A percentile compares a stretch with the other conserved stretches of the same genome.
phyloP scores from a whole-genome alignment of 2,888 invertebrate species.

The Eledone cirrhosa region DNA sequence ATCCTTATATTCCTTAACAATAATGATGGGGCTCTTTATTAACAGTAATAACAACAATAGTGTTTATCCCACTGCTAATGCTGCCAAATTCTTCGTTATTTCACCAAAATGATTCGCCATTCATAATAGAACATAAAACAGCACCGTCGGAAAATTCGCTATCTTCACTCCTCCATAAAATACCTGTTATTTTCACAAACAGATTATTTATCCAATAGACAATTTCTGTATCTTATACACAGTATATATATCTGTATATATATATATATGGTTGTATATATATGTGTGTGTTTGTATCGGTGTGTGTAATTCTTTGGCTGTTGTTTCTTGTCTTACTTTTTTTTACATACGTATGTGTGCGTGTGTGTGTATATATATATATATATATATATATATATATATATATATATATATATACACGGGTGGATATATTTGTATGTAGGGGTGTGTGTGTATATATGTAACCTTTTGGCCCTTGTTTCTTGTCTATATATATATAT shows the following conservation, averaged over 20 bases:
- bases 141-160: slow-evolving; percentile 21
- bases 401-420: slow-evolving; percentile 27
- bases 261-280: too few relatives aligned
- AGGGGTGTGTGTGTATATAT: neutral
- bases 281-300: too few relatives aligned
- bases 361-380: slow-evolving; percentile 24
- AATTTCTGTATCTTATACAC: too few relatives aligned
- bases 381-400: slow-evolving; percentile 28
- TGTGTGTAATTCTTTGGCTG: neutral
- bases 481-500: neutral
- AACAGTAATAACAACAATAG: too few relatives aligned
- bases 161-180: slow-evolving; percentile 11
- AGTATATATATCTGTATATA: too few relatives aligned
- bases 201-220: too few relatives aligned
- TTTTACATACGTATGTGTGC: neutral
- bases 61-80: too few relatives aligned
- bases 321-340: neutral
- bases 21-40: too few relatives aligned
- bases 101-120: slow-evolving; percentile 15
- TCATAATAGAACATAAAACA: neutral
- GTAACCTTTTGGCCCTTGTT: neutral
- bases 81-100: too few relatives aligned
- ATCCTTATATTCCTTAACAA: too few relatives aligned
- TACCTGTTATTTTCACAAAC: too few relatives aligned
- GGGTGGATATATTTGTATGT: neutral